Conservation (phyloP, 2,797 vertebrate species). For the Scleropages formosus region DNA sequence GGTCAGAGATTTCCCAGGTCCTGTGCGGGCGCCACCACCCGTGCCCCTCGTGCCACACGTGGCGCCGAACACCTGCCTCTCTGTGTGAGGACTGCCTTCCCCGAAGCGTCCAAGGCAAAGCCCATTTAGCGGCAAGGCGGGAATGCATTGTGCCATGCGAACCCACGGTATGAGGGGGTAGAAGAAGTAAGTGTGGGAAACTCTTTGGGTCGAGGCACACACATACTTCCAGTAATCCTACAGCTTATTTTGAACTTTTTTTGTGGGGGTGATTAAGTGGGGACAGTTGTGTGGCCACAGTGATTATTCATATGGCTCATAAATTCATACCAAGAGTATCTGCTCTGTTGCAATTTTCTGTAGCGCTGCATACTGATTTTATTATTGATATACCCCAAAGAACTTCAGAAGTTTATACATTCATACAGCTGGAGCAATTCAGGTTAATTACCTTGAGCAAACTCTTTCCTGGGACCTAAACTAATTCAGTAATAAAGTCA, state of each 20-base stretch:
- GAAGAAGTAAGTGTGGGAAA: slow-evolving; percentile 49
- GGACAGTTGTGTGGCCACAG: too few species aligned
- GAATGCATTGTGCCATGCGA: slow-evolving; percentile 48
- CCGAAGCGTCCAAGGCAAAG: slow-evolving; percentile 43
- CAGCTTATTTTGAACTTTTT: neutral
- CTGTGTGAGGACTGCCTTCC: slow-evolving; percentile 34
- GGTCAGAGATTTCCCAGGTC: slow-evolving; percentile 60
- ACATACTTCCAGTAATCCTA: slow-evolving; percentile 23
- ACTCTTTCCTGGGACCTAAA: too few species aligned
- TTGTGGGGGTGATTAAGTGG: too few species aligned
- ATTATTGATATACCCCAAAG: too few species aligned
- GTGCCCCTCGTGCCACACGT: slow-evolving; percentile 30
- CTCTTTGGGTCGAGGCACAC: slow-evolving; percentile 23
- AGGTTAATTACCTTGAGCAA: too few species aligned
- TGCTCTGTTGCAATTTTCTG: too few species aligned
- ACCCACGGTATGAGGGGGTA: slow-evolving; percentile 40
- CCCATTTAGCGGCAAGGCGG: slow-evolving; percentile 44
- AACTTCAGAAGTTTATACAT: too few species aligned
- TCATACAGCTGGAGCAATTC: too few species aligned
- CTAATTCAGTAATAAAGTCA: too few species aligned
- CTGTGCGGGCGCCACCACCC: slow-evolving; percentile 1
- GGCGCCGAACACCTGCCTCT: slow-evolving; percentile 53
- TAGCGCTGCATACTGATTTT: too few species aligned
- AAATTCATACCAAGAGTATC: too few species aligned
- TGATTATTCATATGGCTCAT: too few species aligned